Evolutionary conservation across 1,140 invertebrate species (phyloP).

Genomic region (Pseudachorutes palmiensis): DNA sequence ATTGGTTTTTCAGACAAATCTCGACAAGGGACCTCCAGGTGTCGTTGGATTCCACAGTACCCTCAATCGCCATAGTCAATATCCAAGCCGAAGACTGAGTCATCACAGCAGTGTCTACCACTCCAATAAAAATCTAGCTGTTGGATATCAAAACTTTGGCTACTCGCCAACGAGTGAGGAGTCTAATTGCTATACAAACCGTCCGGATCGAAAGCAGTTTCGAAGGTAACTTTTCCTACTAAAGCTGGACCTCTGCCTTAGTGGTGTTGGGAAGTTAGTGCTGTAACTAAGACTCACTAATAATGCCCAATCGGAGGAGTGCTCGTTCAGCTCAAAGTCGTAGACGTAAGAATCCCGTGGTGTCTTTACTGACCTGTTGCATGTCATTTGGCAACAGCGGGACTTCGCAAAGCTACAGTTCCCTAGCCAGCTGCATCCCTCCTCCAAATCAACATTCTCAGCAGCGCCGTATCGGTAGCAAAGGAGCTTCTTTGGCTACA

Average conservation of each 20-base stretch:
- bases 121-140: slow-evolving; percentile 7
- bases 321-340: background rate
- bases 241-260: background rate
- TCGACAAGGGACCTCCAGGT: background rate
- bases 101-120: background rate
- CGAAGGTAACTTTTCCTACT: no score
- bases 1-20: slow-evolving; percentile 1
- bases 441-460: background rate
- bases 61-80: background rate
- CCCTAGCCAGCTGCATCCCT: background rate
- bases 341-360: background rate
- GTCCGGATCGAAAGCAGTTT: background rate
- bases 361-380: slow-evolving; percentile 5
- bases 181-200: background rate
- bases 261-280: background rate
- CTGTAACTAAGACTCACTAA: no score
- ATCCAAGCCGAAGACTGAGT: background rate
- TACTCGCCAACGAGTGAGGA: no score
- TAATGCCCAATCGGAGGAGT: no score
- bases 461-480: background rate
- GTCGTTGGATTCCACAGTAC: background rate
- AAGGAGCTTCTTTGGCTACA: background rate
- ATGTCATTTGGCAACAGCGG: slow-evolving; percentile 2
- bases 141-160: slow-evolving; percentile 4
- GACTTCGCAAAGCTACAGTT: background rate